Evolutionary conservation across 2,113 vertebrate genomes (phyloP).

Genomic region (Oreochromis spilurus): DNA sequence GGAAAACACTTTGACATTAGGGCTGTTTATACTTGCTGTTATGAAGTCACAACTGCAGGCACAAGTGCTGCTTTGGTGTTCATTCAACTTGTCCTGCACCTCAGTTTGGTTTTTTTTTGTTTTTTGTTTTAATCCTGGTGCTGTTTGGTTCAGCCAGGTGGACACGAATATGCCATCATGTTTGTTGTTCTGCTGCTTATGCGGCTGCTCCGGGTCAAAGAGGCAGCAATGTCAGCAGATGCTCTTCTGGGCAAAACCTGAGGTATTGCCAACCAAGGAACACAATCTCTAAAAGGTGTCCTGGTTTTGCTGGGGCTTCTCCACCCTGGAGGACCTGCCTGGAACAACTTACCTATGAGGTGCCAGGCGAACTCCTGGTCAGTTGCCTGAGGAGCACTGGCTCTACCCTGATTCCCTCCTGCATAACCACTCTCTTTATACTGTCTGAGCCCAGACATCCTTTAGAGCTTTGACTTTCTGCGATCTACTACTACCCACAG

Average conservation of each 20-base stretch:
- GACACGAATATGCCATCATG: neutral
- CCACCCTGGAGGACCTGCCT: neutral
- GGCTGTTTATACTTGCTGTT: neutral
- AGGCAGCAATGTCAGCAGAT: neutral
- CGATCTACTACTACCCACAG: neutral
- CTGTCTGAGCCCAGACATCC: neutral
- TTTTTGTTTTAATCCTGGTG: neutral
- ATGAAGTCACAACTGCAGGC: neutral
- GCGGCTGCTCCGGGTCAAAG: neutral
- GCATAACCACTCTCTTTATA: neutral
- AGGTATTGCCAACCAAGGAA: neutral
- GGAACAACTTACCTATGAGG: neutral
- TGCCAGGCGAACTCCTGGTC: neutral
- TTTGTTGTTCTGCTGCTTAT: neutral
- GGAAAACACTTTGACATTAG: neutral
- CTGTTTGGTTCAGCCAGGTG: neutral
- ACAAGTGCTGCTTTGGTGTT: neutral
- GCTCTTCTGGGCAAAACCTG: neutral
- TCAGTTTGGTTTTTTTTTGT: neutral
- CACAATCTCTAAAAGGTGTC: neutral
- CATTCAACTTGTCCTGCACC: neutral
- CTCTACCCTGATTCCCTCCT: neutral
- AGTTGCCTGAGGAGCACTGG: neutral
- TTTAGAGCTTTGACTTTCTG: neutral
- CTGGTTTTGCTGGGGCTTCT: neutral